Evolutionary conservation across 1,140 invertebrate genomes (phyloP), one percentile per base, ranked within the genome.

Genomic region (Papilio polyxenes): DNA sequence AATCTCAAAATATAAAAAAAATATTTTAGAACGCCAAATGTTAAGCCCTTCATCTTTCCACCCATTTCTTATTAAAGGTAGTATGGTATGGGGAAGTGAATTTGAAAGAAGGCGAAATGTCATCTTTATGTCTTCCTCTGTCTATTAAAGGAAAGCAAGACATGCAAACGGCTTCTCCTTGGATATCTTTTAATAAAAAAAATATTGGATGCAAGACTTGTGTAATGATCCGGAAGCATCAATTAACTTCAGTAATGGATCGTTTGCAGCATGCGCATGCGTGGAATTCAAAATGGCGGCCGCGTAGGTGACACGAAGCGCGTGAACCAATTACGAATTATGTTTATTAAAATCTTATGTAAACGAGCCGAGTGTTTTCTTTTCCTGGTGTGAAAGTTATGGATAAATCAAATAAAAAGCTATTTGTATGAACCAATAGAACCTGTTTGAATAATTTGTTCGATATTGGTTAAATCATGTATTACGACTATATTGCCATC

Each of bases 341-440:
- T 83, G 81, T 86, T 86, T 83, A 90, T 89, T 87, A 89, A 91
- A 90, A 74, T 85, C 83, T 91, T 90, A 88, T 82, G 81, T 90
- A 89, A 90, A 85, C 62, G 75, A 81, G 51, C 65, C 80, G 80
- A 80, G 79, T 83, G 86, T 85, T 87, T 86, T 85, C 84, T 89
- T 85, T 80, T 80, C 40, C 59, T 48, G 11, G 17, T 13, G 78
- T 49, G 78, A 80, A 80, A 65, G 59, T 40, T 48, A 65, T 69
- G 6, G 31, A 78, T 59, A 48, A 48, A n/a, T 13, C 8, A 78
- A 56, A 40, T 37, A 56, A 40, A 62, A 78, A 59, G 0, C 13
- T 40, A 78, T 37, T 56, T 53, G 11, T 56, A 56, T 56, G 11
- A 31, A 31, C 23, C 23, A 31, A 15, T 11, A 56, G 23, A 13